A percentile compares a stretch with the other conserved stretches of the same genome.
Evolutionary conservation across 1,140 invertebrate genomes (phyloP).

Genomic region (Antheraea mylitta): DNA sequence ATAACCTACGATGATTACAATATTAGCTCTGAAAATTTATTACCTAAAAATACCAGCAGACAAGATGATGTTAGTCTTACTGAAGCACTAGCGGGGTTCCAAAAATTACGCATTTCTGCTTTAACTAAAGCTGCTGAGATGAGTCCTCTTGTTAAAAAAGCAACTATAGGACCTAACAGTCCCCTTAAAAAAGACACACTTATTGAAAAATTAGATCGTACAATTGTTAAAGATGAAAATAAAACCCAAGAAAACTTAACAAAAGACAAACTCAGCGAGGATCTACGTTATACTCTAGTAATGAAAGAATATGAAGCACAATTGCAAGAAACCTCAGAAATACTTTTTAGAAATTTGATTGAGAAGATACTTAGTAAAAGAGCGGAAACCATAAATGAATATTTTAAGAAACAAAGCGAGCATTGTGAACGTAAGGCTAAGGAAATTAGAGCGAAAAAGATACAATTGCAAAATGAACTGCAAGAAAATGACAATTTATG

Average conservation of each 20-base stretch:
- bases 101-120: constrained; percentile 65
- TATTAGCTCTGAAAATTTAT: constrained; percentile 17
- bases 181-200: constrained; percentile 42
- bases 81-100: constrained; percentile 54
- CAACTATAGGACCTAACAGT: constrained; percentile 72
- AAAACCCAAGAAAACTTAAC: constrained; percentile 35
- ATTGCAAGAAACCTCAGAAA: constrained; percentile 48
- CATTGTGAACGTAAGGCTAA: constrained; percentile 57
- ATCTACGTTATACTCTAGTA: constrained; percentile 57
- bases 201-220: constrained; percentile 15
- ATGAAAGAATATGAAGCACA: constrained; percentile 62
- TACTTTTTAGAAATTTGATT: constrained; percentile 8
- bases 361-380: constrained; percentile 20
- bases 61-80: constrained; percentile 48
- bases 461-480: constrained; percentile 63
- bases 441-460: constrained; percentile 52
- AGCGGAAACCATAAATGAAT: constrained; percentile 54
- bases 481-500: constrained; percentile 64
- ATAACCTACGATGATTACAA: constrained; percentile 22
- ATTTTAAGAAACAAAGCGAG: constrained; percentile 62
- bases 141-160: constrained; percentile 65
- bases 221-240: constrained; percentile 25
- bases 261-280: constrained; percentile 58
- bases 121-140: constrained; percentile 74
- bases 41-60: constrained; percentile 18